A percentile compares a stretch with the other conserved stretches of the same genome.
phyloP scores from a whole-genome alignment of 2,888 invertebrate genomes.

The Pantelozetes paolii region DNA sequence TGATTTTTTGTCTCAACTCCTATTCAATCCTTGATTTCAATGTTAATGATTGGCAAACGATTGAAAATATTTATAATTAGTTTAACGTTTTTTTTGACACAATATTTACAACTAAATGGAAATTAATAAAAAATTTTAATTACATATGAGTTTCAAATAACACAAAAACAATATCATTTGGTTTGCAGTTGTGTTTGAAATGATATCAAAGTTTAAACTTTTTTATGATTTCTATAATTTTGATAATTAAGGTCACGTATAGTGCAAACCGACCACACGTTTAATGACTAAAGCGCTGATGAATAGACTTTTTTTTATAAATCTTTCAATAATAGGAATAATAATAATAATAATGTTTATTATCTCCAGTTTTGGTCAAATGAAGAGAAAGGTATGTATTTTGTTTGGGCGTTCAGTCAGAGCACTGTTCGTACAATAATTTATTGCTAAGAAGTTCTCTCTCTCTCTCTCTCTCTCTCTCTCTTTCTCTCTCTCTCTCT shows the following conservation, averaged over 20 bases:
- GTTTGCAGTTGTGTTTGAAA: too few species aligned
- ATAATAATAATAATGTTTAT: neutral
- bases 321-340: neutral
- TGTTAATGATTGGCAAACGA: neutral
- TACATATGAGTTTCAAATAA: too few species aligned
- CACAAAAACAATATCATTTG: too few species aligned
- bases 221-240: neutral
- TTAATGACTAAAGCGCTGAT: neutral
- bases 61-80: neutral
- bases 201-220: neutral
- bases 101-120: too few species aligned
- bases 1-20: neutral
- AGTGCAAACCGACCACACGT: conserved; percentile 10
- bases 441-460: neutral
- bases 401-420: conserved; percentile 17
- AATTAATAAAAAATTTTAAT: too few species aligned
- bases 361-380: conserved; percentile 25
- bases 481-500: neutral
- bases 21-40: neutral
- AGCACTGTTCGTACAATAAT: neutral
- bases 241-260: conserved; percentile 11
- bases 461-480: conserved; percentile 1
- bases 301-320: neutral
- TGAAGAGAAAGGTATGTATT: conserved; percentile 17
- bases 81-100: too few species aligned